Conservation (phyloP, 2,888 invertebrate species). For the Fabriciana adippe region DNA sequence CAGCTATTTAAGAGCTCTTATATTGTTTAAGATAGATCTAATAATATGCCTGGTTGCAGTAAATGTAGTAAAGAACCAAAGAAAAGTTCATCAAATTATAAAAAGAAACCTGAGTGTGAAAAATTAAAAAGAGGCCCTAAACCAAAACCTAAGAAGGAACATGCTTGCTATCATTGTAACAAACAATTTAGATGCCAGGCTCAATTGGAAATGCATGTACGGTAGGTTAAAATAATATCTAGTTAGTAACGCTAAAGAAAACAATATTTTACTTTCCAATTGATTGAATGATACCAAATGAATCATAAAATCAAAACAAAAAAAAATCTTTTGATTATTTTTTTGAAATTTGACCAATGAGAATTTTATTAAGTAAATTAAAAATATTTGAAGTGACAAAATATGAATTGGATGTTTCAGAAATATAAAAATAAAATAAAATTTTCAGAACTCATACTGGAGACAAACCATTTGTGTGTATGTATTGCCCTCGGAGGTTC, state of each 20-base stretch:
- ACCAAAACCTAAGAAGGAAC: conserved; percentile 81
- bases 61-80: conserved; percentile 64
- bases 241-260: no score
- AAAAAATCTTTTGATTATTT: no score
- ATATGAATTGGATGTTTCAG: neutral
- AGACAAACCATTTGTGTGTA: conserved; percentile 81
- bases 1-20: neutral
- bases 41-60: conserved; percentile 46
- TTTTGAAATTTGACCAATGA: no score
- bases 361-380: neutral
- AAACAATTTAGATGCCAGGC: conserved; percentile 84
- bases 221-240: conserved; percentile 50
- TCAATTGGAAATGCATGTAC: conserved; percentile 83
- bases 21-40: neutral
- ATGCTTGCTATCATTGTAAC: conserved; percentile 82
- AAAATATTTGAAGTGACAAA: conserved; percentile 2
- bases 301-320: no score
- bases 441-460: conserved; percentile 81
- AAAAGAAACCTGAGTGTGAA: conserved; percentile 80
- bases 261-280: no score
- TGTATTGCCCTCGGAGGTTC: conserved; percentile 81
- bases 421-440: neutral
- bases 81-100: conserved; percentile 71
- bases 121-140: conserved; percentile 84
- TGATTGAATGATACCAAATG: no score